Base-by-base conservation (phyloP, 2,113 vertebrate genomes). In the Leuciscus idus region DNA sequence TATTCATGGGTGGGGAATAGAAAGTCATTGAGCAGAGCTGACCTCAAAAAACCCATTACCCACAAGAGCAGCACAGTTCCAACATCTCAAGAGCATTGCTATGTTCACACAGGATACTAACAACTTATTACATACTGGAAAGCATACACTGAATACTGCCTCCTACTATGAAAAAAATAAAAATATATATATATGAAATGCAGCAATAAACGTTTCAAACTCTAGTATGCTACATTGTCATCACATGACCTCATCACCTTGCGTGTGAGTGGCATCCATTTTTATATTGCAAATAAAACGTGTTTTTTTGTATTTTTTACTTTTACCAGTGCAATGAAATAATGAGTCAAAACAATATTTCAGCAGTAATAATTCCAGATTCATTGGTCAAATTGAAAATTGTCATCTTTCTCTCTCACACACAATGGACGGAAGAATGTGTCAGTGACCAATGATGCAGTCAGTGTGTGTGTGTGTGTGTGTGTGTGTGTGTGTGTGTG, bases 341-440 rank as follows among this genome's bases (percentile, higher is more conserved):
- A 33, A 33, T 33, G 33, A 33, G 33, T 33, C 33, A 33, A 33
- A 33, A 33, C 2, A 33, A 33, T 4, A 33, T 33, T 4, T 33
- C 33, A 33, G 33, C 33, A 33, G 33, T 33, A 33, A 33, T 33
- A 33, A 33, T 33, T 33, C 33, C 33, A 33, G 33, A 33, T 33
- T 4, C 0, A 33, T 33, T 33, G 4, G 33, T 33, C 33, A 33
- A 33, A 33, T 4, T 33, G 33, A 33, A 33, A 33, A 33, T 33
- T 33, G 33, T 33, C 33, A 33, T 46, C 28, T 57, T 1, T 28
- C 39, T 15, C 52, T 28, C 33, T 13, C 10, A 48, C 36, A 64
- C 55, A 50, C 21, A 84, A 30, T 76, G 39, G 57, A 84, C n/a
- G n/a, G 19, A 30, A 43, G 30, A 48, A 33, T 68, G 57, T 77